Evolutionary conservation across 2,888 invertebrate species (phyloP), one percentile per base, ranked within the genome.

Genomic region (Tinea pellionella): DNA sequence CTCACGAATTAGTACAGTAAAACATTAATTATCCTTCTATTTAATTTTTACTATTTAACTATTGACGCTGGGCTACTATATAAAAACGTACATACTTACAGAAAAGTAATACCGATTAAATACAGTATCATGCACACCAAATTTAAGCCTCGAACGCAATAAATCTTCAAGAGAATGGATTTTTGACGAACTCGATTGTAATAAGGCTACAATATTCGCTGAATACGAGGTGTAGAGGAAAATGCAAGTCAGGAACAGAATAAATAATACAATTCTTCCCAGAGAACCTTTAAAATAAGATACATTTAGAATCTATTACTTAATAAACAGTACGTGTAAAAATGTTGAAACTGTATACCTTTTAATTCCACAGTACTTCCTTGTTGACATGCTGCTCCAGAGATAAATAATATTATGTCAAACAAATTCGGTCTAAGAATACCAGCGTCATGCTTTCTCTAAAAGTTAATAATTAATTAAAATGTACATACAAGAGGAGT

Each of bases 201-300:
- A 80, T 0, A 94, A 74, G 0, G 93, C 92, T 0, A 94, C 93
- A 56, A 94, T 93, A 67, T 93, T 93, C 0, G 93, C 93, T 0
- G 93, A 90, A 68, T 93, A 94, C 0, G 93, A 92, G 0, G 92
- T 92, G 69, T 93, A 93, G 0, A 94, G 78, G 66, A 93, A 93
- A 81, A 93, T 90, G 2, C 92, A 75, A 0, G 92, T 85, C 7
- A 92, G 70, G 64, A 92, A 90, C 0, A 92, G 76, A 47, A 92
- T 80, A 60, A 93, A 77, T 65, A 92, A 88, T 0, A 92, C 90
- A 16, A 92, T 86, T 24, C 93, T 86, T 0, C 90, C 88, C 9
- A 87, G 66, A 1, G 79, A 74, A 32, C 88, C 88, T 88, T 80
- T 64, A 66, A 77, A 61, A 29, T 70, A 58, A 41, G 13, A 60